These are phyloP conservation scores for Drosophila tristis DNA, from an alignment of 1,140 invertebrate genomes.

Conservation along the genomic window DNA sequence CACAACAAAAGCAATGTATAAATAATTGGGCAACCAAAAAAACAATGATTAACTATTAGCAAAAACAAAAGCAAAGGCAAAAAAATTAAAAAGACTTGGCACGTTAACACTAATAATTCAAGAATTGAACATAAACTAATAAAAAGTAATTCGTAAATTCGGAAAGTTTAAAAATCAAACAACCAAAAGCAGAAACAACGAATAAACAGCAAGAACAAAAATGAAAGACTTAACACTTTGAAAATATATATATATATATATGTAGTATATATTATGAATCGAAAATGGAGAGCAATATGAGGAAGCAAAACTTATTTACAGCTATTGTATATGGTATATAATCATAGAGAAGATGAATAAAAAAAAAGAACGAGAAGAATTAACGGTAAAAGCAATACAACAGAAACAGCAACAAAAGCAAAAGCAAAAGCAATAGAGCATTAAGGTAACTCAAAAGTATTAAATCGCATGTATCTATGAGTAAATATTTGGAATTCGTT, in stretches of 20 bases:
- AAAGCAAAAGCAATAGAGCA: slow-evolving; percentile 59
- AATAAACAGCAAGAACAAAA: slow-evolving; percentile 74
- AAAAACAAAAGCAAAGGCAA: slow-evolving; percentile 30
- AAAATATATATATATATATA: slow-evolving; percentile 33
- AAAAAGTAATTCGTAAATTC: slow-evolving; percentile 9
- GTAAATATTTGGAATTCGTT: slow-evolving; percentile 77
- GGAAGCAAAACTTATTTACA: slow-evolving; percentile 71
- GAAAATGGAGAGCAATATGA: slow-evolving; percentile 3
- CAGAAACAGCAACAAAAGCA: slow-evolving; percentile 43
- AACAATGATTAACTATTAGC: slow-evolving; percentile 36
- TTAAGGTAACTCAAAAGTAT: slow-evolving; percentile 72
- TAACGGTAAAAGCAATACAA: slow-evolving; percentile 21
- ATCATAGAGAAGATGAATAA: slow-evolving; percentile 28
- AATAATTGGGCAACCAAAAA: slow-evolving; percentile 52
- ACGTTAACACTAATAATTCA: slow-evolving; percentile 76
- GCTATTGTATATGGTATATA: slow-evolving; percentile 65
- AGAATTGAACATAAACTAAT: slow-evolving; percentile 54
- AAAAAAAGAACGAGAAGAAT: slow-evolving; percentile 34
- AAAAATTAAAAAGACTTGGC: slow-evolving; percentile 75
- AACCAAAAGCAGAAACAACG: slow-evolving; percentile 39
- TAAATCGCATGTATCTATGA: slow-evolving; percentile 72
- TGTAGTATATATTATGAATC: slow-evolving; percentile 46
- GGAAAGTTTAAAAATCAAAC: background rate
- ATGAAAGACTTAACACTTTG: slow-evolving; percentile 81
- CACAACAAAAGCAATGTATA: slow-evolving; percentile 58